Conservation (phyloP, 2,113 vertebrate genomes). For the Calidris pygmaea region DNA sequence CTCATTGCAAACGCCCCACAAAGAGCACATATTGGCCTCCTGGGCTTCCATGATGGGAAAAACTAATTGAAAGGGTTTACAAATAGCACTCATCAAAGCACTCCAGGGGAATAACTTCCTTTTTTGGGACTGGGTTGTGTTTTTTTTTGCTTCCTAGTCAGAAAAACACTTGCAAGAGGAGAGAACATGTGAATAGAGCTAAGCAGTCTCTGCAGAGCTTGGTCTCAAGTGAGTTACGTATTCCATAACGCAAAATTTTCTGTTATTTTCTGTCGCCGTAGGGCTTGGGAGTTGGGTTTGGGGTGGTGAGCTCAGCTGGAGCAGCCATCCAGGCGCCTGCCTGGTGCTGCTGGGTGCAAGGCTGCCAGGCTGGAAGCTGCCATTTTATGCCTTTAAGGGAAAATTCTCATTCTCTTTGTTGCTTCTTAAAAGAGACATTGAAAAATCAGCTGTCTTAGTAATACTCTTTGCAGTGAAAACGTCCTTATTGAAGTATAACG, state of each 20-base stretch:
- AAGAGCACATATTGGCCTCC: not conserved
- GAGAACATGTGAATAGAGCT: not conserved
- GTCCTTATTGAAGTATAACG: not conserved
- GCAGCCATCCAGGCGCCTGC: rapidly evolving
- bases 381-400: not conserved
- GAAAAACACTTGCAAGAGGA: not conserved
- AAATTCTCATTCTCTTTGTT: not conserved
- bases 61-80: not conserved
- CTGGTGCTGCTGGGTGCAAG: not conserved
- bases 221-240: not conserved
- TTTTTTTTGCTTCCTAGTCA: not conserved
- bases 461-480: not conserved
- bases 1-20: not conserved
- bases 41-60: not conserved
- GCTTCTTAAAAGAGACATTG: not conserved
- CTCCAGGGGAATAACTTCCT: not conserved
- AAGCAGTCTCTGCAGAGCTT: not conserved
- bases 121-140: not conserved
- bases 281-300: not conserved
- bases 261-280: not conserved
- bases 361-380: not conserved
- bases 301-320: not conserved
- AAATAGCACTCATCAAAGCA: not conserved
- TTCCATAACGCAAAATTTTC: not conserved
- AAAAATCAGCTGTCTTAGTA: not conserved